Evolutionary conservation across 2,888 invertebrate genomes (phyloP).

Genomic region (Noctua janthina): DNA sequence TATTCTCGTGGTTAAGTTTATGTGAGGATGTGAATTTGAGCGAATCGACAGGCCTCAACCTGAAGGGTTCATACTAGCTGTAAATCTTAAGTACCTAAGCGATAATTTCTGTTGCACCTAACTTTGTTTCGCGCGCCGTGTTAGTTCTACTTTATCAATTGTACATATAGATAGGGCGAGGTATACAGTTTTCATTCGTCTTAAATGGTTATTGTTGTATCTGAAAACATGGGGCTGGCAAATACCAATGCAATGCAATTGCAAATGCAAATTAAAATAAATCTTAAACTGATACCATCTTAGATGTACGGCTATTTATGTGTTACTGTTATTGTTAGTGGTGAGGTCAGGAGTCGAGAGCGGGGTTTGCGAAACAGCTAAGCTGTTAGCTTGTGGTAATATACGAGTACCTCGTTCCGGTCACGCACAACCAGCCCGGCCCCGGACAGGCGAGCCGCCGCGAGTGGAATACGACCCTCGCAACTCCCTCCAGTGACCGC

Average conservation of each 20-base stretch:
- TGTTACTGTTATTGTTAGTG: conserved; percentile 77
- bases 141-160: conserved; percentile 86
- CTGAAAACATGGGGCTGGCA: conserved; percentile 80
- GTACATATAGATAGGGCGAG: conserved; percentile 89
- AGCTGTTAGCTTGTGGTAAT: conserved; percentile 45
- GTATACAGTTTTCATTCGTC: conserved; percentile 84
- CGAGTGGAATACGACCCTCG: conserved; percentile 80
- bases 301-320: conserved; percentile 83
- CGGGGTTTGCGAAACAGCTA: conserved; percentile 55
- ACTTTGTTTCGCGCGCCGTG: conserved; percentile 86
- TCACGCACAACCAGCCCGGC: conserved; percentile 51
- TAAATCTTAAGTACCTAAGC: conserved; percentile 86
- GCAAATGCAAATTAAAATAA: conserved; percentile 78
- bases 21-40: conserved; percentile 88
- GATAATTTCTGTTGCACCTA: conserved; percentile 87
- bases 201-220: conserved; percentile 85
- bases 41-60: conserved; percentile 87
- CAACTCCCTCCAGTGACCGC: conserved; percentile 76
- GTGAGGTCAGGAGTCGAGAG: conserved; percentile 73
- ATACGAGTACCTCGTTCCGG: conserved; percentile 40
- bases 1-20: conserved; percentile 87
- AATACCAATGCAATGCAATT: conserved; percentile 85
- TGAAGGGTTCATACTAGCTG: conserved; percentile 85
- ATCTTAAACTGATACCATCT: conserved; percentile 78
- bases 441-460: conserved; percentile 50